Base-by-base conservation (phyloP, 2,113 vertebrate species). In the Ramphastos sulfuratus region DNA sequence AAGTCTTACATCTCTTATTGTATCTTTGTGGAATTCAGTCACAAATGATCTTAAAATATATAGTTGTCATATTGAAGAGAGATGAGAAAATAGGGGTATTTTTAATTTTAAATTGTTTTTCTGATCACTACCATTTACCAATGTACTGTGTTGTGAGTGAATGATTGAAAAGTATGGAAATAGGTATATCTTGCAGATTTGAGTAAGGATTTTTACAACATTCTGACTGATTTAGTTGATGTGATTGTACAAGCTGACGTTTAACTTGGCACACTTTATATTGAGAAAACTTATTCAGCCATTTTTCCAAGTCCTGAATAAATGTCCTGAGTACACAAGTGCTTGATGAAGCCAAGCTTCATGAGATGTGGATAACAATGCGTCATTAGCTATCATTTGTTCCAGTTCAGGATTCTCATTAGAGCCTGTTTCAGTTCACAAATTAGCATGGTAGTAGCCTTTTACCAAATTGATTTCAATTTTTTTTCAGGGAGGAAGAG, bases 401-500 rank as follows among this genome's bases (percentile, higher is more conserved):
- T 95, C 85, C 44, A 27, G 30, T 87, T 84, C 55, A 82, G 6
- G 31, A 65, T 84, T 84, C 39, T 88, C 21, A 6, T 4, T 87
- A 59, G 30, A 79, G 70, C 67, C 70, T 69, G 66, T 72, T 91
- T 82, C 55, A 70, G 42, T 79, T 89, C 59, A 85, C 66, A 64
- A 44, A 76, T 93, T 76, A 82, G 31, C 27, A n/a, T 63, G 64
- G 64, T 28, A 55, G 30, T 75, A 77, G 42, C 71, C 69, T 91
- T 94, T 87, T 66, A 21, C n/a, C 14, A 18, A 28, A 18, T 33
- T 50, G 15, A 42, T 82, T 82, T 65, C 7, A 30, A 0, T 37
- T 56, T 87, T 94, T 94, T 93, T 86, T 74, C 64, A 35, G 28
- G 23, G 58, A 88, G 64, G 23, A 86, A 77, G 39, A 94, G 28